Conservation (phyloP, 2,113 vertebrate genomes). For the Calidris pugnax region DNA sequence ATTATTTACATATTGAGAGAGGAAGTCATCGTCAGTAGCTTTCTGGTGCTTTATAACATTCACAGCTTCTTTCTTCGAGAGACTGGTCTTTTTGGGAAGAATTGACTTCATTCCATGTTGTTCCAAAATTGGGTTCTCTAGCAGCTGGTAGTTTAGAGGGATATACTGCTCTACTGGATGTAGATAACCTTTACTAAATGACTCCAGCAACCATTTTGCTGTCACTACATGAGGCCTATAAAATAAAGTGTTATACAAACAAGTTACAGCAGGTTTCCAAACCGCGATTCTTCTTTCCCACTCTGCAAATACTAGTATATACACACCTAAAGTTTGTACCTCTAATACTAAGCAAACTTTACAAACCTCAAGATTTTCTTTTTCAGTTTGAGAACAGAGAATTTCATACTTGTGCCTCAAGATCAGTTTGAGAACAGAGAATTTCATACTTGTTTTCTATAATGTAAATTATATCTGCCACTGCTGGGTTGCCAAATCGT, state of each 20-base stretch:
- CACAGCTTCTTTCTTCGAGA: constrained; percentile 59
- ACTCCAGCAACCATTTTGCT: constrained; percentile 90
- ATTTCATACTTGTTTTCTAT: background rate
- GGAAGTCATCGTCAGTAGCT: constrained; percentile 85
- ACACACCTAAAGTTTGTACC: background rate
- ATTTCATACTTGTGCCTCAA: no score
- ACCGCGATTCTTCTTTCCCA: background rate
- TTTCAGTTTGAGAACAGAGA: background rate
- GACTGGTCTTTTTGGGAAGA: constrained; percentile 37
- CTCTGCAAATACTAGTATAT: background rate
- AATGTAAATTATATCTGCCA: background rate
- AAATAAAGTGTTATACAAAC: background rate
- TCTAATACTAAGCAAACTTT: background rate
- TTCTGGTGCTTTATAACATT: constrained; percentile 45
- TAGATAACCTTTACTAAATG: constrained; percentile 83
- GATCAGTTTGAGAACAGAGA: background rate
- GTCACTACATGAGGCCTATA: constrained; percentile 89
- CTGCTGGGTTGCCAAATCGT: background rate
- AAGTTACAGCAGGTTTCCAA: background rate
- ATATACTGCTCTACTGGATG: constrained; percentile 84
- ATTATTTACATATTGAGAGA: constrained; percentile 88
- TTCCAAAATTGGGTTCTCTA: constrained; percentile 72
- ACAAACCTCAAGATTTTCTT: background rate
- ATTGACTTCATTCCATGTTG: constrained; percentile 46
- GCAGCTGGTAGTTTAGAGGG: constrained; percentile 81